Evolutionary conservation across 1,140 invertebrate species (phyloP).

Genomic region (Hyposmocoma kahamanoa): DNA sequence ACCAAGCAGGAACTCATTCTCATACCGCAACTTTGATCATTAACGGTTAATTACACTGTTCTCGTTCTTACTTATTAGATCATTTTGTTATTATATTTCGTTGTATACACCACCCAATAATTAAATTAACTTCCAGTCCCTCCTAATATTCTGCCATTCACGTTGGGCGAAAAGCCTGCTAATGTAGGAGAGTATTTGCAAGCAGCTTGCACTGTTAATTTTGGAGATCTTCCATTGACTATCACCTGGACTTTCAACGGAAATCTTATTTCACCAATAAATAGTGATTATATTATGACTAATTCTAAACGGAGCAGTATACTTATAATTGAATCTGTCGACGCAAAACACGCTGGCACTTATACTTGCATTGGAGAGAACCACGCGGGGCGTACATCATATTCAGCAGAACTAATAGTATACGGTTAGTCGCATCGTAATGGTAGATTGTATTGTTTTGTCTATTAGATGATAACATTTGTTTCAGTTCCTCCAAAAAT

Average conservation of each 20-base stretch:
- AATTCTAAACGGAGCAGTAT: constrained; percentile 82
- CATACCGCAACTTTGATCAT: constrained; percentile 73
- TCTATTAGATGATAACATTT: constrained; percentile 57
- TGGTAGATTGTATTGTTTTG: constrained; percentile 47
- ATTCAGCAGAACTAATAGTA: constrained; percentile 79
- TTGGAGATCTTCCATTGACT: constrained; percentile 87
- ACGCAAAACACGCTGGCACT: constrained; percentile 82
- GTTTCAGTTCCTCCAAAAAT: constrained; percentile 79
- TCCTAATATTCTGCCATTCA: constrained; percentile 77
- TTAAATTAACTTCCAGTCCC: constrained; percentile 66
- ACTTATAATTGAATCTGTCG: constrained; percentile 82
- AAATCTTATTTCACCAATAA: constrained; percentile 74
- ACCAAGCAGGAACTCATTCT: constrained; percentile 75
- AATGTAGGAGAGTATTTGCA: constrained; percentile 83
- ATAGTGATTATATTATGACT: constrained; percentile 76
- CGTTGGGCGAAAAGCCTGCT: constrained; percentile 78
- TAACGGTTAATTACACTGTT: constrained; percentile 65
- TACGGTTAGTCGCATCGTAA: constrained; percentile 77
- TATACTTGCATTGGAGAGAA: constrained; percentile 89
- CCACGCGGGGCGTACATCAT: constrained; percentile 78
- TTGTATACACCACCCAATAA: constrained; percentile 8
- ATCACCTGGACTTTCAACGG: constrained; percentile 83
- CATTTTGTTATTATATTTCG: constrained; percentile 17
- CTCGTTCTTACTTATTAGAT: constrained; percentile 11
- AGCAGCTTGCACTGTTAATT: constrained; percentile 87